These are phyloP conservation scores for Charaxes varanes DNA, from an alignment of 1,140 invertebrate species.

Conservation along the genomic window DNA sequence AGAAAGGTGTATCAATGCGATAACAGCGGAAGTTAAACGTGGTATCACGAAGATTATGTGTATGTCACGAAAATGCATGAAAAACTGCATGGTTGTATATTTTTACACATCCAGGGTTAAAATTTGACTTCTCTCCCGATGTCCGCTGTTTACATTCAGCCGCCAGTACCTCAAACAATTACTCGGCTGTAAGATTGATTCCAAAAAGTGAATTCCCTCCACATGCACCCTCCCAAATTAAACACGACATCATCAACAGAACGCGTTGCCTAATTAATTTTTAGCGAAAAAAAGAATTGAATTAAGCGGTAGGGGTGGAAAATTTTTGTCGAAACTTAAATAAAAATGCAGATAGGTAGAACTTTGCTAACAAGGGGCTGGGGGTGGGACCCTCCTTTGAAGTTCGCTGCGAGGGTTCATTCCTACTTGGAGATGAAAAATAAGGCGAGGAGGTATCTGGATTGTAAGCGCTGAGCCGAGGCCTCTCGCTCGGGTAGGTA, in stretches of 20 bases:
- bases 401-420: slow-evolving; percentile 38
- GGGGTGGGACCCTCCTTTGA: slow-evolving; percentile 46
- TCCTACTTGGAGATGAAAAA: slow-evolving; percentile 47
- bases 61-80: too few relatives aligned
- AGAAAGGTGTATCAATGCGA: too few relatives aligned
- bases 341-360: slow-evolving; percentile 70
- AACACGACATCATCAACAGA: slow-evolving; percentile 39
- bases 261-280: slow-evolving; percentile 63
- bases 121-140: too few relatives aligned
- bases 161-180: too few relatives aligned
- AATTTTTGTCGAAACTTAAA: slow-evolving; percentile 66
- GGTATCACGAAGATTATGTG: too few relatives aligned
- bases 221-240: slow-evolving; percentile 35
- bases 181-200: too few relatives aligned
- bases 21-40: too few relatives aligned
- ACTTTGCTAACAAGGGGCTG: slow-evolving; percentile 60
- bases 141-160: too few relatives aligned
- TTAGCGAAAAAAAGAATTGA: slow-evolving; percentile 58
- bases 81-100: too few relatives aligned
- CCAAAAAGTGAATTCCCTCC: slow-evolving; percentile 11
- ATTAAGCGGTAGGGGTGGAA: slow-evolving; percentile 58
- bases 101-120: too few relatives aligned
- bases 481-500: slow-evolving; percentile 4
- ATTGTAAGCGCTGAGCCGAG: slow-evolving; percentile 7
- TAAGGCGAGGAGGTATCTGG: slow-evolving; percentile 26